phyloP scores from a whole-genome alignment of 2,113 vertebrate genomes.

The Notothenia coriiceps region DNA sequence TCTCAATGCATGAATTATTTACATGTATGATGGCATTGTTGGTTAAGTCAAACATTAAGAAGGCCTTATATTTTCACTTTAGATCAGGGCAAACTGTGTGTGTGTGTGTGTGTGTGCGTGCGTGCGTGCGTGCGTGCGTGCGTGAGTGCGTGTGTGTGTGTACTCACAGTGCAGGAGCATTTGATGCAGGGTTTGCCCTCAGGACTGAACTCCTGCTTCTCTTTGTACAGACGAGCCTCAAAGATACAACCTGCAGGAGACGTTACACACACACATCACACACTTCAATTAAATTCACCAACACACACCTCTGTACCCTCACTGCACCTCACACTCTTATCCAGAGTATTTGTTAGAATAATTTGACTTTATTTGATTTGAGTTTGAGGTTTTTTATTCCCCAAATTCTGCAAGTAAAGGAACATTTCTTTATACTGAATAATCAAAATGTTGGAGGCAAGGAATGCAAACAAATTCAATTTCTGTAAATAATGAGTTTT shows the following conservation, averaged over 20 bases:
- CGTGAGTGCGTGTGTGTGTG: slow-evolving; percentile 29
- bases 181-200: slow-evolving; percentile 92
- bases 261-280: not conserved
- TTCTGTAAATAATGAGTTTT: not conserved
- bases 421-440: too few species aligned
- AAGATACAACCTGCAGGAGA: slow-evolving; percentile 91
- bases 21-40: too few species aligned
- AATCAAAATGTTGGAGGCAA: too few species aligned
- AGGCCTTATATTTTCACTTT: not conserved
- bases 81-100: not conserved
- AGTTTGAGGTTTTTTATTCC: too few species aligned
- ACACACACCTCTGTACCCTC: too few species aligned
- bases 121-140: slow-evolving; percentile 13
- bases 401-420: too few species aligned
- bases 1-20: too few species aligned
- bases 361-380: too few species aligned
- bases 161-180: slow-evolving; percentile 92
- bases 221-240: slow-evolving; percentile 92
- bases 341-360: too few species aligned
- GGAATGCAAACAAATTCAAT: not conserved
- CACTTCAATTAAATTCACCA: too few species aligned
- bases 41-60: too few species aligned
- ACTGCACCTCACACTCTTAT: too few species aligned
- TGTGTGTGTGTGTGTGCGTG: slow-evolving; percentile 9
- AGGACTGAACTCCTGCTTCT: slow-evolving; percentile 94